These are phyloP conservation scores for Sebastes taczanowskii DNA, from an alignment of 2,797 vertebrate genomes.

Conservation along the genomic window DNA sequence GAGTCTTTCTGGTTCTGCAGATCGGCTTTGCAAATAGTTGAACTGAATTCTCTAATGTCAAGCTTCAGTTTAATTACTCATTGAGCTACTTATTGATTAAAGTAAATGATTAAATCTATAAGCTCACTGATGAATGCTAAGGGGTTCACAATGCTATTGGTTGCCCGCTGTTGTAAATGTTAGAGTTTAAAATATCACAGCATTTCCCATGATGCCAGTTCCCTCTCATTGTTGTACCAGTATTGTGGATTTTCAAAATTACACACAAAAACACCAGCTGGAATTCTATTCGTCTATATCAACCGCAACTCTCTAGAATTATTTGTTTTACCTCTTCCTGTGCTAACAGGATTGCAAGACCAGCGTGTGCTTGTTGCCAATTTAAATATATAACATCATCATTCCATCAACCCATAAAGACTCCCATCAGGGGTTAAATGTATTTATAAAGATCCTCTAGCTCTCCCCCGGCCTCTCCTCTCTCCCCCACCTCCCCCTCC, in stretches of 20 bases:
- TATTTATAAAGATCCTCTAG: conserved; percentile 32
- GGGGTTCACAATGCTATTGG: neutral
- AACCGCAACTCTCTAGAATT: neutral
- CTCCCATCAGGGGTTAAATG: conserved; percentile 39
- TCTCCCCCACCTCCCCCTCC: conserved; percentile 16
- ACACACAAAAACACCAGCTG: neutral
- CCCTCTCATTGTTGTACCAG: neutral
- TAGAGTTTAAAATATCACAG: neutral
- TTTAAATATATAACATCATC: conserved; percentile 24
- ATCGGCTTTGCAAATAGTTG: neutral
- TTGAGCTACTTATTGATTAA: neutral
- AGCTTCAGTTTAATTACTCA: neutral
- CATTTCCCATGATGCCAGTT: neutral
- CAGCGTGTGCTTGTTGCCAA: neutral
- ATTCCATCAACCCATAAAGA: conserved; percentile 42
- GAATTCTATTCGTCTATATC: neutral
- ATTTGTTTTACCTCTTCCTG: neutral
- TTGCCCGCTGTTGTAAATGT: neutral
- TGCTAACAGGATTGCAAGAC: neutral
- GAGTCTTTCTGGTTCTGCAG: neutral
- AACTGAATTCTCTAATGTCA: neutral
- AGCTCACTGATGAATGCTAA: neutral
- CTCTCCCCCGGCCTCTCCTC: neutral
- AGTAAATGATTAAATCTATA: neutral
- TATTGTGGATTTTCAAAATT: neutral